A percentile compares a stretch with the other conserved stretches of the same genome.
These are phyloP conservation scores for Notodonta dromedarius DNA, from an alignment of 2,888 invertebrate species.

Conservation along the genomic window DNA sequence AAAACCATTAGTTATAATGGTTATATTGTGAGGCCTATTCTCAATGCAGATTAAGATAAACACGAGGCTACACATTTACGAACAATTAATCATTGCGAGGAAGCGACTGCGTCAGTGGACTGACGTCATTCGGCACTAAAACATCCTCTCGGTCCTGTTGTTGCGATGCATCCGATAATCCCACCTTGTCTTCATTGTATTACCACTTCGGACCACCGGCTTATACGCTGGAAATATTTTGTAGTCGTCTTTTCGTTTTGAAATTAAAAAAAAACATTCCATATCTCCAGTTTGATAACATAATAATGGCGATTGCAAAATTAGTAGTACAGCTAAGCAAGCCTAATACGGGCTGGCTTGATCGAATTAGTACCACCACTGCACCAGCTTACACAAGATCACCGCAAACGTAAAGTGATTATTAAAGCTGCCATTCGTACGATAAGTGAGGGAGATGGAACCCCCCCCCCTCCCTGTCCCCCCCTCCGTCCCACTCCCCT, in stretches of 20 bases:
- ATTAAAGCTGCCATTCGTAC: too few species aligned
- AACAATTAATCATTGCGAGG: constrained; percentile 35
- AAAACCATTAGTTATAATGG: constrained; percentile 7
- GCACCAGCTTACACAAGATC: too few species aligned
- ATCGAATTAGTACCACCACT: too few species aligned
- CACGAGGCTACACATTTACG: constrained; percentile 14
- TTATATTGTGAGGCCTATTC: constrained; percentile 11
- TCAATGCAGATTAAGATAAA: constrained; percentile 26
- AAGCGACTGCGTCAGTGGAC: constrained; percentile 36
- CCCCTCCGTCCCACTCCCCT: too few species aligned
- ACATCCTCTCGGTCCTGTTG: constrained; percentile 16
- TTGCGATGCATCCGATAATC: constrained; percentile 29
- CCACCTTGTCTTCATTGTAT: constrained; percentile 24
- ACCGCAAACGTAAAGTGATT: too few species aligned
- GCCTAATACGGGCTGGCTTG: too few species aligned
- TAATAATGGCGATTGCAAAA: too few species aligned
- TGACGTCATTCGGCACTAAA: constrained; percentile 20
- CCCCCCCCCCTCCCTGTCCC: too few species aligned
- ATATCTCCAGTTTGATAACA: background rate
- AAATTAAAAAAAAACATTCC: background rate
- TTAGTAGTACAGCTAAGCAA: too few species aligned
- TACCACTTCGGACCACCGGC: constrained; percentile 32
- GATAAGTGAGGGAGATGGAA: too few species aligned
- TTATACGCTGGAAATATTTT: constrained; percentile 14
- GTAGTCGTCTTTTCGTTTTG: constrained; percentile 7